phyloP scores from a whole-genome alignment of 2,113 vertebrate species.

The Rallus limicola region DNA sequence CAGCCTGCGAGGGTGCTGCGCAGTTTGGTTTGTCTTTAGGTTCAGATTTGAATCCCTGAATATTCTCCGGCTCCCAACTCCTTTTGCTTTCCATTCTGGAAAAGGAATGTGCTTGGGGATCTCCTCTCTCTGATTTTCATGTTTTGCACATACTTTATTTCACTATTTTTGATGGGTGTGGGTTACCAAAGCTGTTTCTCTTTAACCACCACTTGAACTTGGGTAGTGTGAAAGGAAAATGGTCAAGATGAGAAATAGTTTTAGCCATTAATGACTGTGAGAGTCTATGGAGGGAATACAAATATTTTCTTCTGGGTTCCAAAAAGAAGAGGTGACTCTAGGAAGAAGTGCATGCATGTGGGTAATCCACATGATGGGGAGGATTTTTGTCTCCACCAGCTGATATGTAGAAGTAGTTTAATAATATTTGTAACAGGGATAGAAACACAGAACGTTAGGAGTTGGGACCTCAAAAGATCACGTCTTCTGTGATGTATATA shows the following conservation, averaged over 20 bases:
- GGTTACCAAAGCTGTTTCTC: slow-evolving; percentile 40
- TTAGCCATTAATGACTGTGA: not conserved
- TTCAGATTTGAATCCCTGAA: not conserved
- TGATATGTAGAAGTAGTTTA: not conserved
- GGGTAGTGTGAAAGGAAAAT: slow-evolving; percentile 18
- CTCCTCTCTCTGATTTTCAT: not conserved
- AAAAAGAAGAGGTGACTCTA: not conserved
- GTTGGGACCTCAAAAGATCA: too few species aligned
- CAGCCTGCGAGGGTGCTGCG: not conserved
- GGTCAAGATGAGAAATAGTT: not conserved
- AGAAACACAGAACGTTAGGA: too few species aligned
- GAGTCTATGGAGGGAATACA: not conserved
- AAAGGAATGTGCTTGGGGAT: not conserved
- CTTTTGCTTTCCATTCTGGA: not conserved
- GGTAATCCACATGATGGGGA: not conserved
- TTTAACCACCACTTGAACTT: slow-evolving; percentile 26
- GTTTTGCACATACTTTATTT: not conserved
- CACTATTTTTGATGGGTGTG: not conserved
- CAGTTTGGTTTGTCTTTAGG: not conserved
- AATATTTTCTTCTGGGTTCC: not conserved
- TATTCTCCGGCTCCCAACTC: not conserved
- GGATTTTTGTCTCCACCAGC: not conserved
- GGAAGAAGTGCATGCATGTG: not conserved
- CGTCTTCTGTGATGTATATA: not conserved
- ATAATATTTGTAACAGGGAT: not conserved